Evolutionary conservation across 2,888 invertebrate genomes (phyloP), one percentile per base, ranked within the genome.

Genomic region (Electrophaes corylata): DNA sequence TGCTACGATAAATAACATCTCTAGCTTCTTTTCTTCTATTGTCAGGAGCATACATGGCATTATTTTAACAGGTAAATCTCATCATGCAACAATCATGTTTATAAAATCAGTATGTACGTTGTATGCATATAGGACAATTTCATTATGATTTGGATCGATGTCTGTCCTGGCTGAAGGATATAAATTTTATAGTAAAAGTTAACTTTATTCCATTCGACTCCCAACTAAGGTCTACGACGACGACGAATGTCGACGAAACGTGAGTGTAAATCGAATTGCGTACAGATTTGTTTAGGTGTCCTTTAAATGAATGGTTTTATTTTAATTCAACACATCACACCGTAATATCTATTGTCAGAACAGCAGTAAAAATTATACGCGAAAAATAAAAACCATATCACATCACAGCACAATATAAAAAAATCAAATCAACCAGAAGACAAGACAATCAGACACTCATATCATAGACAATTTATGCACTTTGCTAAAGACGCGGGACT

Each of bases 1-100:
- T 98, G 84, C 97, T 97, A 62, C 97, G 94, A 86, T 97, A 96
- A 80, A 91, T 90, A 83, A 86, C 89, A 88, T 91, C 91, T 80
- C 87, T 83, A 62, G 83, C 76, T 76, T 91, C 91, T 75, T 91
- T 91, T 76, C 88, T 82, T 84, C 87, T 83, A 75, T 88, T 87
- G 80, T 91, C 91, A 72, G 87, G 91, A 86, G 88, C 88, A 81
- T 86, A 90, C 91, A 91, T 91, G 77, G 91, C 91, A 91, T 90
- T 86, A 83, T 90, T 86, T 89, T 82, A 72, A 72, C 63, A 16
- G 60, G 65, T 65, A 64, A 62, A 72, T 53, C 67, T 68, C 67
- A 73, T 75, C 57, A 62, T 55, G 26, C 26, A 8, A 43, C 8
- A 10, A 26, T 4, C 16, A 35, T 35, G 35, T 2, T 10, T 14